Evolutionary conservation across 2,797 vertebrate species (phyloP).

Genomic region (Scolopax bukidnonensis): DNA sequence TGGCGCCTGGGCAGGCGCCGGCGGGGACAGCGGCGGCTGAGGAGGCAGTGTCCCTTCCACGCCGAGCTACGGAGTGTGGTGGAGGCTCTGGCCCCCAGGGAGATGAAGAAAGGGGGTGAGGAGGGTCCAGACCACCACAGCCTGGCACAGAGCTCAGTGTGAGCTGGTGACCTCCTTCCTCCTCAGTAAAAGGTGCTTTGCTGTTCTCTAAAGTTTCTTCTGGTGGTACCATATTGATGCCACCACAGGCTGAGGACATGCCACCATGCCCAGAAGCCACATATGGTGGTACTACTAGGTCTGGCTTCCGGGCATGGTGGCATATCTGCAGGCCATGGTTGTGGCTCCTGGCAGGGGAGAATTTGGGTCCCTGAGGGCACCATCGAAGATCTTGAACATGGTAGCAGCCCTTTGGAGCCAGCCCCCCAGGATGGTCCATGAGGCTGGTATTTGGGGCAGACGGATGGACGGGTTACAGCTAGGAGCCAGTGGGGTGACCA

Average conservation of each 20-base stretch:
- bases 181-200: neutral
- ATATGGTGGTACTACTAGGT: no score
- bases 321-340: rapidly evolving
- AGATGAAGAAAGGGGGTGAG: rapidly evolving
- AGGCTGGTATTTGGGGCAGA: neutral
- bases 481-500: neutral
- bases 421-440: neutral
- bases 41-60: neutral
- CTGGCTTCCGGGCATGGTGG: neutral
- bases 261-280: neutral
- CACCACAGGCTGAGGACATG: neutral
- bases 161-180: neutral
- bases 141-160: rapidly evolving
- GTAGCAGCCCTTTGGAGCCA: neutral
- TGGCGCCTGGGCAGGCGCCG: rapidly evolving
- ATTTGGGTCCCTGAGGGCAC: neutral
- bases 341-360: neutral
- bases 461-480: neutral
- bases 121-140: neutral
- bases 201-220: neutral
- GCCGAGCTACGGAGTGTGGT: slow-evolving; percentile 8
- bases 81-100: neutral
- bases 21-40: rapidly evolving
- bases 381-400: rapidly evolving
- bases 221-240: rapidly evolving